Evolutionary conservation across 2,113 vertebrate species (phyloP).

Genomic region (Acrocephalus kingi): DNA sequence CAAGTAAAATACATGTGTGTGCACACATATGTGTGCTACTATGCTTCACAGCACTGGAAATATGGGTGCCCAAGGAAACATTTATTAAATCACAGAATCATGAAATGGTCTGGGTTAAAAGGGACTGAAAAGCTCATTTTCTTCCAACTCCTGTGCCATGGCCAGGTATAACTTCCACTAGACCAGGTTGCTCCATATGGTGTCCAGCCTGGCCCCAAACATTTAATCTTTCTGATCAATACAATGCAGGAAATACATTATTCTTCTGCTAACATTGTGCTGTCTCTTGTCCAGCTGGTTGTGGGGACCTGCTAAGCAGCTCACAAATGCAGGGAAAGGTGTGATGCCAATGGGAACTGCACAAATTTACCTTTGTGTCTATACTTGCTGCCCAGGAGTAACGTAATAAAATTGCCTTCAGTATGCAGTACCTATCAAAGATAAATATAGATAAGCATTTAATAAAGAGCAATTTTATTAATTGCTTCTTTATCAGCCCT

Average conservation of each 20-base stretch:
- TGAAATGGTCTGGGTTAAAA: neutral
- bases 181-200: neutral
- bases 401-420: neutral
- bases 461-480: neutral
- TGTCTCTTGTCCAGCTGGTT: neutral
- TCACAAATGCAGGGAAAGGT: rapidly evolving
- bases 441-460: neutral
- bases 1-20: neutral
- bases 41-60: neutral
- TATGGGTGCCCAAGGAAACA: neutral
- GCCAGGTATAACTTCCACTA: neutral
- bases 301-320: neutral
- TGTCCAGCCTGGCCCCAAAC: neutral
- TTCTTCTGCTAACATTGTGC: rapidly evolving
- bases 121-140: neutral
- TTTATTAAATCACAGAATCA: neutral
- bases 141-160: neutral
- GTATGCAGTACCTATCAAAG: neutral
- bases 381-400: neutral
- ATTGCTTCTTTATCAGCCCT: neutral
- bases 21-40: neutral
- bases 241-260: neutral
- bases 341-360: neutral
- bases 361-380: neutral
- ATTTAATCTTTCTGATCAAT: neutral